Conservation (phyloP, 2,113 vertebrate genomes). For the Pelecanus crispus region DNA sequence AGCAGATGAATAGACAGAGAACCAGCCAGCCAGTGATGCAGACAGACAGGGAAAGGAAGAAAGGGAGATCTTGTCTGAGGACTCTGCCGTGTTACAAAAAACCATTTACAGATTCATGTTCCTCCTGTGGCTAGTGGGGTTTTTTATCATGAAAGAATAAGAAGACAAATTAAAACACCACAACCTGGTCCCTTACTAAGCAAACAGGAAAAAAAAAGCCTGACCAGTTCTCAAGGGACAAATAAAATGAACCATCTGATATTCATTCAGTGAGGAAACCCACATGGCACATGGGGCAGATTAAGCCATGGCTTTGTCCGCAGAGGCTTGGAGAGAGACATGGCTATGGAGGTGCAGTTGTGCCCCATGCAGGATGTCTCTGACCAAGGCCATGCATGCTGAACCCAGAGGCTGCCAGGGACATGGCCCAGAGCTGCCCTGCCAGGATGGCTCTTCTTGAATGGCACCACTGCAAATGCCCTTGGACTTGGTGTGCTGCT, state of each 20-base stretch:
- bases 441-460: background rate
- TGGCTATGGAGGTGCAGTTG: background rate
- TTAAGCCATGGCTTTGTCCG: background rate
- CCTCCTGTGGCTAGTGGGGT: background rate
- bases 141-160: background rate
- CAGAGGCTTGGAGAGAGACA: background rate
- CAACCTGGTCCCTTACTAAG: background rate
- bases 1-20: background rate
- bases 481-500: background rate
- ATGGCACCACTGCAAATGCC: background rate
- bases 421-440: fast-evolving
- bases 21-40: background rate
- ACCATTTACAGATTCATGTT: background rate
- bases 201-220: background rate
- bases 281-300: background rate
- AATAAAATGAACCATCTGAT: background rate
- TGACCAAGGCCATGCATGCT: fast-evolving
- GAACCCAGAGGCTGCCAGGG: background rate
- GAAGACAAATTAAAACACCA: background rate
- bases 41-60: background rate
- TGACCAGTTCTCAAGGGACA: background rate
- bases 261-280: background rate
- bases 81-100: background rate
- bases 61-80: background rate
- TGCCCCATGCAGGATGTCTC: background rate